Base-by-base conservation (phyloP, 2,797 vertebrate species). In the Cirrhinus mrigala region DNA sequence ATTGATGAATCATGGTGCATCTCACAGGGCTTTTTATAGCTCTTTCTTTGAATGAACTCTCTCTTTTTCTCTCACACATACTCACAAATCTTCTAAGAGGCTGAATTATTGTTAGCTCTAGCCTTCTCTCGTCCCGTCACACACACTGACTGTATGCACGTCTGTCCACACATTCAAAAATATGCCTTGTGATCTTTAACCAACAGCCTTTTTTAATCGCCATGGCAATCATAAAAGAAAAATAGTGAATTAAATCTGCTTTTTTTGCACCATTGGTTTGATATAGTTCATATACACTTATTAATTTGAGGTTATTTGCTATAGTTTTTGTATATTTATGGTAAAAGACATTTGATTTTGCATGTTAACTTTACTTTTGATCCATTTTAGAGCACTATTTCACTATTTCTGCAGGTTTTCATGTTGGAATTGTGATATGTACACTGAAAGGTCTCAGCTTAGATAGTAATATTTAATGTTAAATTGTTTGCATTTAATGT, bases 51-150 rank as follows among this genome's bases (percentile, higher is more conserved):
- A 75, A 70, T 46, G 24, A 69, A 79, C 29, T 22, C 69, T 22
- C 69, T 76, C 16, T 1, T 29, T 76, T 12, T 60, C 50, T 84
- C 48, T 33, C 3, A 73, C 60, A 85, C 40, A 85, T 8, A 87
- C 44, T 12, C 70, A 86, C 52, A 76, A 62, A 64, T 83, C 88
- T 90, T 91, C 69, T 87, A 70, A 87, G 87, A 82, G 70, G 16
- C 56, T 78, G 52, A 90, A 80, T 87, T 80, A 58, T 87, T 88
- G 84, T 48, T 58, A 33, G 75, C 37, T 77, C 84, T 27, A 81
- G 46, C 62, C 24, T 52, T 66, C 14, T 78, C 54, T 74, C 12
- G 78, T 74, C 87, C 86, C 87, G 29, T 82, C 8, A 27, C 80
- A 71, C 24, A 66, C 29, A 84, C 54, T 56, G 58, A 46, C 6